Percentiles rank a stretch among this genome's conserved stretches.
Evolutionary conservation across 2,113 vertebrate species (phyloP).

Genomic region (Shinisaurus crocodilurus): DNA sequence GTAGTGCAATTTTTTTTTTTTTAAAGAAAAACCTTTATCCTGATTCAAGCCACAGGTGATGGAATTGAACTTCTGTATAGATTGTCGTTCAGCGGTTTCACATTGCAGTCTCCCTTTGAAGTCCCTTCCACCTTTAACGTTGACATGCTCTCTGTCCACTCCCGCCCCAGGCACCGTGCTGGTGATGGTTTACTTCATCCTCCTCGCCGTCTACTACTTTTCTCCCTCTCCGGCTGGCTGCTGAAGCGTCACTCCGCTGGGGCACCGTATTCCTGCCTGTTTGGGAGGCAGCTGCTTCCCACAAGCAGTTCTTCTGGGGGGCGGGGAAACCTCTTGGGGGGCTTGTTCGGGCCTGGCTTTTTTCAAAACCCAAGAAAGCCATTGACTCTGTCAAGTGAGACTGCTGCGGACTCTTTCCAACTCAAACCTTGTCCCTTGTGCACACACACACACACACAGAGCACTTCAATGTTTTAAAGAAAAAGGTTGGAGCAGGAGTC

Average conservation of each 20-base stretch:
- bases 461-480: rapidly evolving
- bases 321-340: neutral
- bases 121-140: no score
- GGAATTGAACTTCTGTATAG: no score
- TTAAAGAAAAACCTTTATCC: no score
- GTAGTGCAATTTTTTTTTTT: no score
- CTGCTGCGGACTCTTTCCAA: rapidly evolving
- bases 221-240: slow-evolving; percentile 83
- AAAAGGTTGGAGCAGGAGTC: neutral
- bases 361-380: neutral
- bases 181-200: slow-evolving; percentile 86
- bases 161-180: slow-evolving; percentile 76
- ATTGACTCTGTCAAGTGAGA: no score
- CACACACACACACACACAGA: no score
- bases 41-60: no score
- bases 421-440: neutral
- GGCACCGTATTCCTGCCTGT: neutral
- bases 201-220: slow-evolving; percentile 83
- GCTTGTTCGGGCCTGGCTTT: neutral
- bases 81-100: no score
- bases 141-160: neutral
- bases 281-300: neutral
- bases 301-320: neutral
- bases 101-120: neutral
- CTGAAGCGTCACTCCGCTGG: slow-evolving; percentile 63